Base-by-base conservation (phyloP, 2,113 vertebrate genomes). In the Ptilorrhoa leucosticta region DNA sequence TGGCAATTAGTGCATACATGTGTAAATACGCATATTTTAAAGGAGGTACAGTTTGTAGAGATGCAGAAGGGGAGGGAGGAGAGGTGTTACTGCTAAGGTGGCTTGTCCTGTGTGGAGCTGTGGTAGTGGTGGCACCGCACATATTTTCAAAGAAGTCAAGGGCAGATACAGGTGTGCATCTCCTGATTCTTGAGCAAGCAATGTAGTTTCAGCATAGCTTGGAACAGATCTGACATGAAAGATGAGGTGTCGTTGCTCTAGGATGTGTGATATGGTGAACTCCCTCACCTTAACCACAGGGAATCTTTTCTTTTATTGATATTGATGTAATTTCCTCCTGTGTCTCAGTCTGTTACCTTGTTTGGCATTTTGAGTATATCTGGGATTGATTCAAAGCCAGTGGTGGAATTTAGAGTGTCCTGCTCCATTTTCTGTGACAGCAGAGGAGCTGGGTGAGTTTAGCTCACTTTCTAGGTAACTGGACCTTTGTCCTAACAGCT, bases 41-140 rank as follows among this genome's bases (percentile, higher is more conserved):
- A 85, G 48, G 40, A 65, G 27, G 11, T 51, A 18, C 9, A 35
- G 15, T 86, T 48, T 54, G 27, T 35, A 33, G 24, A 73, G 56
- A 18, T 82, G 65, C 33, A 66, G 40, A 58, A 54, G 21, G 21
- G 26, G 30, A 65, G 21, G 30, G 19, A 37, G 13, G 24, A 68
- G 37, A 45, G 39, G 8, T 45, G n/a, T 16, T 58, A 30, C 10
- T 91, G 63, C 47, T 51, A 12, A 60, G n/a, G 26, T 48, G 24
- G 9, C 4, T n/a, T 90, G 44, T 58, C 61, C 48, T 90, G 9
- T 40, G 15, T 44, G 58, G 20, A 63, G 22, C 20, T 78, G 31
- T 39, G 30, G 14, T 56, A 71, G 40, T 48, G 60, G 31, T 77
- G 23, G 30, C 53, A 48, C 15, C 0, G 0, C 10, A 6, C 3